Evolutionary conservation across 1,140 invertebrate genomes (phyloP), one percentile per base, ranked within the genome.

Genomic region (Megalopta genalis): DNA sequence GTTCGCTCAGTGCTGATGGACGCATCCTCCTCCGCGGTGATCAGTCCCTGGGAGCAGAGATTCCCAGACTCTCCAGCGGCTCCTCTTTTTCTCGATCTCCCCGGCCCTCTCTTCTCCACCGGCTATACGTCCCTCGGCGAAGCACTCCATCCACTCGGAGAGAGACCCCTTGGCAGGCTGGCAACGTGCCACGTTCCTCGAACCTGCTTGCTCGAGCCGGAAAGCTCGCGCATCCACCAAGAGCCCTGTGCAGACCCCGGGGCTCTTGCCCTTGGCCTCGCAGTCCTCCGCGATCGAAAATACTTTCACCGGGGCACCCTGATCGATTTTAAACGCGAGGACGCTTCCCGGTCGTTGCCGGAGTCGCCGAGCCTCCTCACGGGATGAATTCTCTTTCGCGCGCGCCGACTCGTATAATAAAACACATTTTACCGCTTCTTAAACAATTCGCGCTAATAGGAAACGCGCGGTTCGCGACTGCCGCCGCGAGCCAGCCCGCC

Each of bases 71-170:
- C 23, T 27, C 25, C n/a, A 6, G 9, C 12, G 54, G 10, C 3
- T 25, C 25, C 21, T 52, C 12, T 37, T 37, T 49, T 27, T 27
- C 37, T 49, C 65, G 27, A 52, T 21, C n/a, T 32, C 39, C 27
- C 16, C 46, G 21, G 64, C 39, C 23, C n/a, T n/a, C n/a, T 49
- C 39, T 46, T 42, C 42, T 46, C 14, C 21, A 10, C 27, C 62
- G 70, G n/a, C 16, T 4, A n/a, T n/a, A 25, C 39, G 14, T 25
- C 60, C 57, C 59, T 77, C 57, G 62, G 39, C 25, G 59, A 66
- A 32, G 57, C 70, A 77, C 70, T 62, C 64, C 67, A 80, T 46
- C 72, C 60, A 72, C 72, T 83, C 73, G 78, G 81, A 32, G 32
- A 52, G 37, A 23, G 63, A 65, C 62, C 72, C 39, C 77, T 74